These are phyloP conservation scores for Aulostomus chinensis DNA, from an alignment of 2,797 vertebrate genomes.

Conservation along the genomic window DNA sequence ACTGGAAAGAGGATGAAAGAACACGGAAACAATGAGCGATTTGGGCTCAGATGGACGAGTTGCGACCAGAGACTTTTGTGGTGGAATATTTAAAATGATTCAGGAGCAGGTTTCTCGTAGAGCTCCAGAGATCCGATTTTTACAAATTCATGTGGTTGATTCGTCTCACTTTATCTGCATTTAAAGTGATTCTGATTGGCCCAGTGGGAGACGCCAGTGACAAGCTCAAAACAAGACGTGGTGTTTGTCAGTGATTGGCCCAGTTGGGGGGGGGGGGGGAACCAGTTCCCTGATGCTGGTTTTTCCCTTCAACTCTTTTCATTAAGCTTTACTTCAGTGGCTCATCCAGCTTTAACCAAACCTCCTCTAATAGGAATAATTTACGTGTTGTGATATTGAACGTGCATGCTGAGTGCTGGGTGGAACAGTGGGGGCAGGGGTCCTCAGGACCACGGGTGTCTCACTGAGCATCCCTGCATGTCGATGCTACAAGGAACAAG, in stretches of 20 bases:
- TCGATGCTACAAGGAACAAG: no score
- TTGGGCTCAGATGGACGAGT: conserved; percentile 12
- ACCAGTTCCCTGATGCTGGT: conserved; percentile 16
- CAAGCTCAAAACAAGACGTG: conserved; percentile 36
- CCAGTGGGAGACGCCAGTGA: conserved; percentile 31
- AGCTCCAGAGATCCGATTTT: conserved; percentile 9
- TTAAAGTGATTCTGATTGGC: conserved; percentile 49
- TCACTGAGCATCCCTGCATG: no score
- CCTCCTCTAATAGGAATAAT: conserved; percentile 33
- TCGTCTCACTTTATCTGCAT: conserved; percentile 27
- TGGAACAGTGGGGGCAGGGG: no score
- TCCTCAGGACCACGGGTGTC: no score
- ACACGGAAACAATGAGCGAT: background rate
- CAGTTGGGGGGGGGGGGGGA: conserved; percentile 1
- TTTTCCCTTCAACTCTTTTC: conserved; percentile 20
- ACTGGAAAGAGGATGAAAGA: conserved; percentile 30
- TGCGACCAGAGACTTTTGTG: conserved; percentile 11
- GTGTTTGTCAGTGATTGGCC: conserved; percentile 47
- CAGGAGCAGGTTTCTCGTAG: background rate
- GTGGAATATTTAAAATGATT: background rate
- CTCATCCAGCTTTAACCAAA: conserved; percentile 1
- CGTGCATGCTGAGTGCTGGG: conserved; percentile 2
- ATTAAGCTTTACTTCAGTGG: conserved; percentile 3
- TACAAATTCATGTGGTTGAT: conserved; percentile 21
- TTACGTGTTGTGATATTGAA: conserved; percentile 19